Evolutionary conservation across 1,140 invertebrate species (phyloP), one percentile per base, ranked within the genome.

Genomic region (Olivierus martensii): DNA sequence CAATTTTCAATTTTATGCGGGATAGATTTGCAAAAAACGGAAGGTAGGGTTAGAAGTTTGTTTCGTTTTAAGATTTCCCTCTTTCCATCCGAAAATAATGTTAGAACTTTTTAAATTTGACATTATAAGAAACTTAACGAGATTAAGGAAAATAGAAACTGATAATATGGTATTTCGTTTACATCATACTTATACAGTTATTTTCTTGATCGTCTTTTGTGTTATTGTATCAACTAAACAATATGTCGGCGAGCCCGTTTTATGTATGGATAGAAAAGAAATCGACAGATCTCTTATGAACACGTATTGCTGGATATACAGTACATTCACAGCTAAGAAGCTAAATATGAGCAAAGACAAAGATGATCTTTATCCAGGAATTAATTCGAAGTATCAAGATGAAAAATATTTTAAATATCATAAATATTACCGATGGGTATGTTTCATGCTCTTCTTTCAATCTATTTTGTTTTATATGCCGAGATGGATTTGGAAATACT

Each of bases 351-450:
- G 55, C 18, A 76, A 83, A 3, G 61, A 59, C 17, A 46, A 45
- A 22, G 82, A 79, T 59, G 84, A 83, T 12, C 79, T 80, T 0
- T 79, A 82, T 61, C 83, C 83, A 0, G 87, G 86, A 3, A 63
- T 68, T 12, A 65, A 68, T 46, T 59, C 51, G 2, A 57, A 50
- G 3, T 17, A 28, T 28, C 55, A 17, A 18, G 51, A 57, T 9
- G 50, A 53, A 59, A 45, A 52, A 46, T 77, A 85, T 61, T 73
- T 84, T n/a, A 85, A 84, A 63, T 87, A 89, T 66, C 87, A 91
- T 70, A 88, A 90, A 62, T 95, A 94, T 69, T 95, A 95, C 69
- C 91, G 94, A 75, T 95, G 89, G 90, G 86, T 94, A 34, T 90
- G 87, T 65, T 89, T 95, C 65, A 82, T 87, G 52, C 75, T 94